Base-by-base conservation (phyloP, 2,797 vertebrate genomes). In the Caiman crocodilus region DNA sequence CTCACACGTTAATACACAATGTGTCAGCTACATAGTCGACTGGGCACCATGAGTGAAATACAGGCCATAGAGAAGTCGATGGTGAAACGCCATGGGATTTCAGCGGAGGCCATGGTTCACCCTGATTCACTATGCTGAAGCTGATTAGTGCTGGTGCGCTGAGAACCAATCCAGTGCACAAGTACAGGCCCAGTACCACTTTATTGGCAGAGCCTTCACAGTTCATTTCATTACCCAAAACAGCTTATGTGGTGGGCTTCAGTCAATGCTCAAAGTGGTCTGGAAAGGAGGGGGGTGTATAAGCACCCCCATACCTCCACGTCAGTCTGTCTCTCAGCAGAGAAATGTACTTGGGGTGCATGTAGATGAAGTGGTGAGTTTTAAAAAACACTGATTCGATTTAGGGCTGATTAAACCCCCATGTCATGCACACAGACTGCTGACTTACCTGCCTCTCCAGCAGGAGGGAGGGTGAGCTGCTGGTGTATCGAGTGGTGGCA, bases 21-120 rank as follows among this genome's bases (percentile, higher is more conserved):
- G 60, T n/a, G 30, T 3, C 60, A 84, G 65, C 17, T 18, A 67
- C 30, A 12, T 30, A 61, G 26, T 5, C 17, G 12, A 21, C 18
- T 12, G 21, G n/a, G 23, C 15, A 28, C 25, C 2, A 12, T 0
- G 0, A 55, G 11, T 3, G 3, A 61, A 86, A 85, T 85, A 61
- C 35, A 80, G 35, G 64, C 6, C 9, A 3, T 74, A 26, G 21
- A 63, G 61, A 88, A 67, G 14, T 61, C 30, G 23, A 57, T 1
- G 1, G 28, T 35, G 14, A 18, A 32, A 57, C 15, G 55, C 26
- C 35, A 32, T 7, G 14, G 14, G 56, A 6, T 20, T 74, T 59
- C 28, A 74, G 26, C 55, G 77, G 13, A 69, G n/a, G 58, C n/a
- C 11, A 7, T 12, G 7, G 14, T 5, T 23, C 71, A 50, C 15